Conservation (phyloP, 2,888 invertebrate species). For the Hecatera dysodea region DNA sequence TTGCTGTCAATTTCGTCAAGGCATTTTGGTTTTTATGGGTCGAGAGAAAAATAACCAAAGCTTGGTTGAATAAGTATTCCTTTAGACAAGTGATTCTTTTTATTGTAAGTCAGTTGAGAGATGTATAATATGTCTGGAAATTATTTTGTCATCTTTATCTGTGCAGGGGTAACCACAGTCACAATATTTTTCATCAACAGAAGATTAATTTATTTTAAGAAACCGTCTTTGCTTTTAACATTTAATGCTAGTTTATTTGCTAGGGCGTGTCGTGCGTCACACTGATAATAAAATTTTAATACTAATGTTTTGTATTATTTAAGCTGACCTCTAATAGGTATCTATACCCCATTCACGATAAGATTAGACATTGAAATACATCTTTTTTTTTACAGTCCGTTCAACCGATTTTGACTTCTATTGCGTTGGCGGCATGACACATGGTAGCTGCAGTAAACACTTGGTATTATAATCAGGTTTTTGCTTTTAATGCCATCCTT, state of each 20-base stretch:
- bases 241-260: conserved; percentile 80
- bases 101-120: conserved; percentile 55
- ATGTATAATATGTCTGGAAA: conserved; percentile 50
- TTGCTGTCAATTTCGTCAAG: conserved; percentile 29
- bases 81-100: conserved; percentile 26
- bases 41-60: conserved; percentile 54
- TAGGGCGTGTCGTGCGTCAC: conserved; percentile 76
- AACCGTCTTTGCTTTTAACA: conserved; percentile 80
- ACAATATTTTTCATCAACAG: conserved; percentile 62
- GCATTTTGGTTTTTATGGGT: conserved; percentile 40
- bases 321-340: neutral
- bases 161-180: conserved; percentile 56
- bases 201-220: conserved; percentile 75
- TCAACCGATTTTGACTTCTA: too few species aligned
- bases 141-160: conserved; percentile 43
- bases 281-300: conserved; percentile 80
- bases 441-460: too few species aligned
- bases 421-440: too few species aligned
- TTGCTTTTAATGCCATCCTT: too few species aligned
- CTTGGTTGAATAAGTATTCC: conserved; percentile 53
- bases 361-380: too few species aligned
- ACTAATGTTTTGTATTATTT: conserved; percentile 64
- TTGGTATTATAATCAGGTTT: too few species aligned
- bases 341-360: neutral
- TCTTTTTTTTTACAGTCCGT: too few species aligned